Base-by-base conservation (phyloP, 2,888 invertebrate species). In the Lasius fuliginosus region DNA sequence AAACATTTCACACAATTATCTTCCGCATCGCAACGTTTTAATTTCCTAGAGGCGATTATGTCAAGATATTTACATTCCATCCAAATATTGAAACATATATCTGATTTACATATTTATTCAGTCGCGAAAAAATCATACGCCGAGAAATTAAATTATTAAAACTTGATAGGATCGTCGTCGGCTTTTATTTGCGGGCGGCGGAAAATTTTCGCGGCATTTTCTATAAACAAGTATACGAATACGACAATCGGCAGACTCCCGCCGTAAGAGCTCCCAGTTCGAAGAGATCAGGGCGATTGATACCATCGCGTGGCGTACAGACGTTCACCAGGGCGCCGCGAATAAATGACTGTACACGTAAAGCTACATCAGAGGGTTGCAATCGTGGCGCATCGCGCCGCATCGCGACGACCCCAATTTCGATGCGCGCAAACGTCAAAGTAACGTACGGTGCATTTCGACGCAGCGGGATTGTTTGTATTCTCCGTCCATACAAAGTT, bases 381-480 rank as follows among this genome's bases (percentile, higher is more conserved):
- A 74, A 85, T 76, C 46, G 68, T 89, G 88, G 85, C 84, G 89
- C 89, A 89, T 88, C 85, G 89, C 90, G 88, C 82, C 85, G 90
- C 87, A 90, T 88, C 85, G 87, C 76, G 49, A 33, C 86, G 87
- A 88, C 89, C 89, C 88, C 64, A 86, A 87, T 90, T 85, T 73
- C 49, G 67, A 56, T 77, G 53, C 27, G 30, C 73, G 65, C 77
- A 33, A 65, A 68, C 77, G 77, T 69, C 42, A 42, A 58, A 77
- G 69, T 58, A 77, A 68, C 77, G 23, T 36, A 33, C 4, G 33
- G 33, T 65, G 58, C 30, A 53, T 9, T 9, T 53, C 27, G 67
- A 76, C 53, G 36, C 49, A 8, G 8, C 53, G 53, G 23, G 67
- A 1, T 18, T 36, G 27, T 56, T 67, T 27, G 18, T 53, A 74